Base-by-base conservation (phyloP, 1,140 invertebrate species). In the Xylocopa sonorina region DNA sequence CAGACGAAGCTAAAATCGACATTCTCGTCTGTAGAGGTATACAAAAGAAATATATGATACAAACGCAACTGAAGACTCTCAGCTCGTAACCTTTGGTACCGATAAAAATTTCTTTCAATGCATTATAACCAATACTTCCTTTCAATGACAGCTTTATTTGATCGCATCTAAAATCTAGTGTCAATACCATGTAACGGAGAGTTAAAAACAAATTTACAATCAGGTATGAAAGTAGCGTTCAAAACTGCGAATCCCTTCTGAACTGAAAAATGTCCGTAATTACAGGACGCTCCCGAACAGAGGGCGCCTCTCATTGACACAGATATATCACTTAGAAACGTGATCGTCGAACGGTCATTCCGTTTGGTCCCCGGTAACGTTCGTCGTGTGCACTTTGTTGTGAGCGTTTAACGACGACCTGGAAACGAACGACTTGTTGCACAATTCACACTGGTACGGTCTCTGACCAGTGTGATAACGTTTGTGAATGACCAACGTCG, bases 381-480 rank as follows among this genome's bases (percentile, higher is more conserved):
- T 77, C 24, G 74, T 75, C n/a, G 78, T 9, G 46, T 92, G 90
- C 34, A 87, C 50, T 73, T 89, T 90, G 18, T 27, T 83, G 48
- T 93, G 93, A 1, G 88, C 87, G 55, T 92, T 93, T 60, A 90
- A 89, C 66, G 85, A 81, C 38, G 86, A 92, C 48, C 87, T 89
- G 0, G 90, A 91, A 0, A 91, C 91, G 87, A 95, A 95, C 4
- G 93, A 92, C 80, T 94, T 94, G 75, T 91, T 93, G 87, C 95
- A 95, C 18, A 93, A 84, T 29, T 89, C 87, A 85, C 95, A 95
- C 64, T 93, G 89, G 87, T 94, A 95, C 0, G 95, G 95, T 53
- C 93, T 88, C 75, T 95, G 94, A 0, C 95, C 95, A 0, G 95
- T 97, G 85, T 97, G 96, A 48, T 97, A 94, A 66, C 96, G 91